Percentiles rank a stretch among this genome's conserved stretches.
Evolutionary conservation across 1,140 invertebrate species (phyloP).

Genomic region (Zaprionus inermis): DNA sequence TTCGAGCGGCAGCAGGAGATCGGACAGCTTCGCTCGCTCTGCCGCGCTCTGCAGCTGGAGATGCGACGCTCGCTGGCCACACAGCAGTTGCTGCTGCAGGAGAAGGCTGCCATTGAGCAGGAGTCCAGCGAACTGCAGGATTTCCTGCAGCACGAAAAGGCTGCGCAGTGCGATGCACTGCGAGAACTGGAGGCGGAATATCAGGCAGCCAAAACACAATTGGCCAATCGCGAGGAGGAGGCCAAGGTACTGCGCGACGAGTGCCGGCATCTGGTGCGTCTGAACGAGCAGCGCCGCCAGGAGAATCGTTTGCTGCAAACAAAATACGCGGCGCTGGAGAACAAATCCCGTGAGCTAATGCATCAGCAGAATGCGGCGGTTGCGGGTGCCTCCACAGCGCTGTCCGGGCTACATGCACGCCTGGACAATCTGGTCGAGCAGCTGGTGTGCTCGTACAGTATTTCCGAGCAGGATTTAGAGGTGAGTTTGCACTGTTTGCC

Average conservation of each 20-base stretch:
- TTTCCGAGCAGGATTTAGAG: constrained; percentile 91
- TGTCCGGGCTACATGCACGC: constrained; percentile 88
- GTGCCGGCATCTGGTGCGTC: constrained; percentile 90
- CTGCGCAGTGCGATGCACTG: constrained; percentile 89
- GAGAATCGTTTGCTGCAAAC: constrained; percentile 89
- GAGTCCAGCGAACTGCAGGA: constrained; percentile 91
- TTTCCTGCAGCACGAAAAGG: constrained; percentile 91
- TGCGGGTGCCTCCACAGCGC: constrained; percentile 89
- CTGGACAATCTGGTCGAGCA: constrained; percentile 89
- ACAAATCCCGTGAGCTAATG: constrained; percentile 87
- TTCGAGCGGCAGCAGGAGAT: constrained; percentile 91
- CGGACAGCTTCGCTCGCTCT: constrained; percentile 88
- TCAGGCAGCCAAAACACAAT: constrained; percentile 85
- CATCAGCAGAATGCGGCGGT: constrained; percentile 89
- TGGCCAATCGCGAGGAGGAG: constrained; percentile 86
- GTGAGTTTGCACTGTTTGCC: constrained; percentile 80
- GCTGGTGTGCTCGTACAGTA: constrained; percentile 89
- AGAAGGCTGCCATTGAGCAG: constrained; percentile 88
- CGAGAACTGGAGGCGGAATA: constrained; percentile 90
- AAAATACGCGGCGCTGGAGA: constrained; percentile 87
- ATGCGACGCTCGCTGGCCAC: constrained; percentile 86
- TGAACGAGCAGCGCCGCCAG: constrained; percentile 91
- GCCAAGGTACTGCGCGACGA: constrained; percentile 89
- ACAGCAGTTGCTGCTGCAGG: constrained; percentile 88
- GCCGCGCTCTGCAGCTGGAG: constrained; percentile 87